Evolutionary conservation across 2,797 vertebrate genomes (phyloP).

Genomic region (Synanceia verrucosa): DNA sequence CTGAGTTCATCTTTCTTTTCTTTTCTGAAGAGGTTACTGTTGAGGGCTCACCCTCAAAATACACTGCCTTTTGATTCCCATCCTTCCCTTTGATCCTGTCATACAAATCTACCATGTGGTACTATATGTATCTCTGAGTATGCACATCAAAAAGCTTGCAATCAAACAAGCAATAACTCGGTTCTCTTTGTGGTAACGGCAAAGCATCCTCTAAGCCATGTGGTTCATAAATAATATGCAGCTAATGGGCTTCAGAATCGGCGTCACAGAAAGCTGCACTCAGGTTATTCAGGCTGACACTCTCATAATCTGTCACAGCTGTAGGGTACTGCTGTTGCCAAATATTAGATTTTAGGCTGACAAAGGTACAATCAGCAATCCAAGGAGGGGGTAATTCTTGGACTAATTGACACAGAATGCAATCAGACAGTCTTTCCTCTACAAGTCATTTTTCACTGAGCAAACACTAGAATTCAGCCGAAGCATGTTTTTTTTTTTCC

Average conservation of each 20-base stretch:
- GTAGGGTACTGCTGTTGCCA: not conserved
- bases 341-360: not conserved
- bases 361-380: not conserved
- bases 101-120: slow-evolving; percentile 30
- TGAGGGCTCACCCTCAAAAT: slow-evolving; percentile 32
- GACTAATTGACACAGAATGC: not conserved
- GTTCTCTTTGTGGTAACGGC: slow-evolving; percentile 14
- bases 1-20: slow-evolving; percentile 35
- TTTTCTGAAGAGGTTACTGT: slow-evolving; percentile 44
- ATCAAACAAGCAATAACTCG: slow-evolving; percentile 35
- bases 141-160: slow-evolving; percentile 47
- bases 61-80: slow-evolving; percentile 50
- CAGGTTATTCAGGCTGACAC: not conserved
- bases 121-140: slow-evolving; percentile 17
- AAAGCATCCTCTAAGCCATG: slow-evolving; percentile 39
- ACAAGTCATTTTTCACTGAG: no score
- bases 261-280: slow-evolving; percentile 9
- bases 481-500: no score
- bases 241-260: slow-evolving; percentile 9
- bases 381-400: not conserved
- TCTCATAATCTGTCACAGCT: not conserved
- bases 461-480: no score
- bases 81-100: slow-evolving; percentile 50
- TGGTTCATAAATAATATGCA: slow-evolving; percentile 4
- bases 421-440: no score